Conservation (phyloP, 2,888 invertebrate species). For the Macrosoma leucophasiata region DNA sequence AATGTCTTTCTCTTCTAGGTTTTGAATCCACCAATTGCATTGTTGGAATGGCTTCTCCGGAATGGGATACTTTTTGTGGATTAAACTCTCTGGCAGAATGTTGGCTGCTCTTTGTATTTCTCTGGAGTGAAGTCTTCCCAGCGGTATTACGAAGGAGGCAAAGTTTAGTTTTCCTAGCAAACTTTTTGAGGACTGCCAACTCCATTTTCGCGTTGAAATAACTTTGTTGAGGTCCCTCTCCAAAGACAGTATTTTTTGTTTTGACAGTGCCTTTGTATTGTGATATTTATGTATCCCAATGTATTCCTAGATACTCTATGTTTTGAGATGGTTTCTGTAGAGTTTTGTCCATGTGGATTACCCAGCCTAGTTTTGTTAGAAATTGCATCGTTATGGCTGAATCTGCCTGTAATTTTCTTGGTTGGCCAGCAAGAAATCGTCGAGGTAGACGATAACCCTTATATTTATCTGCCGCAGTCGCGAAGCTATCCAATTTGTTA, state of each 20-base stretch:
- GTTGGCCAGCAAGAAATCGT: conserved; percentile 25
- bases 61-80: background rate
- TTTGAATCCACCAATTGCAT: conserved; percentile 13
- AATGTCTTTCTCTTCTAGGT: background rate
- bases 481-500: conserved; percentile 28
- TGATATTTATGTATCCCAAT: conserved; percentile 13
- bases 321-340: conserved; percentile 1
- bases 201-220: conserved; percentile 1
- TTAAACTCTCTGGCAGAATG: conserved; percentile 5
- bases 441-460: conserved; percentile 28
- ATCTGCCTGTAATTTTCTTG: conserved; percentile 6
- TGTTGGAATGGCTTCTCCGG: background rate
- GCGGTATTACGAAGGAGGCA: conserved; percentile 14
- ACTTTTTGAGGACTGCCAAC: conserved; percentile 4
- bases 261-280: conserved; percentile 13
- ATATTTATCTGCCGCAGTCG: conserved; percentile 19
- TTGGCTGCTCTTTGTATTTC: conserved; percentile 8
- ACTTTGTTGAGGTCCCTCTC: background rate
- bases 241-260: conserved; percentile 6
- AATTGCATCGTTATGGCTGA: background rate
- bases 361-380: conserved; percentile 7
- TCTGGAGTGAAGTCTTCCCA: conserved; percentile 18
- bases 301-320: conserved; percentile 12
- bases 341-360: conserved; percentile 7
- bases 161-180: conserved; percentile 15